phyloP scores from a whole-genome alignment of 2,888 invertebrate species.

The Lasioglossum figueresi region DNA sequence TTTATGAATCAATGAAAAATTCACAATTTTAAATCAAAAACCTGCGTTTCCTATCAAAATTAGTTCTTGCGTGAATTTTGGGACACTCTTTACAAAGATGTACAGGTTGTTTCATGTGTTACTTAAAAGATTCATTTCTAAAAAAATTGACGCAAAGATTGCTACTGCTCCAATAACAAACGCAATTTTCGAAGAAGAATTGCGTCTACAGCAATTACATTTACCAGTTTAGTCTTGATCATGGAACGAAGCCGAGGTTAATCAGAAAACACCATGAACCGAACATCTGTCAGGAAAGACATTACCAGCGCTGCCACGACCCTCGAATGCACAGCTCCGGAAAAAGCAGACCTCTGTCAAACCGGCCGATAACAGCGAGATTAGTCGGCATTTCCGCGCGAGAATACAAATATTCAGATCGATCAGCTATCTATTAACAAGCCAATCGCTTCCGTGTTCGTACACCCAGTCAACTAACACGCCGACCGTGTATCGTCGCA shows the following conservation, averaged over 20 bases:
- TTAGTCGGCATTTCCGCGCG: background rate
- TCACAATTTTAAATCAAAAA: too few species aligned
- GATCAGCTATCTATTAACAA: slow-evolving; percentile 10
- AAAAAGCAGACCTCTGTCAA: background rate
- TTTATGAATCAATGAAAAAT: too few species aligned
- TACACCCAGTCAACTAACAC: background rate
- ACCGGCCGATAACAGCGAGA: background rate
- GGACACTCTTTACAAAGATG: too few species aligned
- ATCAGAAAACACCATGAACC: background rate
- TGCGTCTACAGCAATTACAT: too few species aligned
- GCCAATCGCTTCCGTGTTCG: background rate
- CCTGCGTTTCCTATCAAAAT: too few species aligned
- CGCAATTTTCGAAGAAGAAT: background rate
- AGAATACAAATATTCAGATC: background rate
- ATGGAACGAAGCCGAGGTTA: background rate
- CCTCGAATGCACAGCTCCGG: background rate
- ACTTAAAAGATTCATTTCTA: background rate
- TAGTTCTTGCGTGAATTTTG: too few species aligned
- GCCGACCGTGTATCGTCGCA: background rate
- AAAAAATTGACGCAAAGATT: background rate
- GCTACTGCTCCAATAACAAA: background rate
- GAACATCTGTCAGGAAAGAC: background rate
- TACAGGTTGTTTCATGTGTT: background rate
- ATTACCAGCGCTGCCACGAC: too few species aligned
- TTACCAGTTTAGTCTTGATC: too few species aligned